These are phyloP conservation scores for Zeus faber DNA, from an alignment of 2,113 vertebrate species.

Conservation along the genomic window DNA sequence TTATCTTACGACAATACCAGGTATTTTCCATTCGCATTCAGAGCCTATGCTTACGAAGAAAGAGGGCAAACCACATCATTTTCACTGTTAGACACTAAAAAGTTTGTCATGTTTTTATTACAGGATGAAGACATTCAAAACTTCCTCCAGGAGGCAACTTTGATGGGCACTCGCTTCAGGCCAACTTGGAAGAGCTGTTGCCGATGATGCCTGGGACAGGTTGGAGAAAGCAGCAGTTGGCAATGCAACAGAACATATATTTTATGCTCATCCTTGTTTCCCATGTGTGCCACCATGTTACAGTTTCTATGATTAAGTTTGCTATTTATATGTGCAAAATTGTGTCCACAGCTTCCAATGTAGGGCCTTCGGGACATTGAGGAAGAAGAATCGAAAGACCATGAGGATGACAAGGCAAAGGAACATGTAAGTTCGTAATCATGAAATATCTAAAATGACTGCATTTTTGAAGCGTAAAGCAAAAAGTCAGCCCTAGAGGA, in stretches of 20 bases:
- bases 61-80: too few relatives aligned
- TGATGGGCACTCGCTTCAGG: slow-evolving; percentile 11
- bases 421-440: not conserved
- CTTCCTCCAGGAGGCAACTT: slow-evolving; percentile 26
- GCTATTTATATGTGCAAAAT: not conserved
- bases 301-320: not conserved
- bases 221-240: not conserved
- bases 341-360: slow-evolving; percentile 1
- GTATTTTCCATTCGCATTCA: too few relatives aligned
- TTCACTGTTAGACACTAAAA: slow-evolving; percentile 4
- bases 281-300: not conserved
- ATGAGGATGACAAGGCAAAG: not conserved
- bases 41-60: too few relatives aligned
- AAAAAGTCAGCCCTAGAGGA: slow-evolving; percentile 18
- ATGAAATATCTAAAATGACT: not conserved
- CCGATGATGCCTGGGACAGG: not conserved
- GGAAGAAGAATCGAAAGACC: too few relatives aligned
- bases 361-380: not conserved
- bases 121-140: slow-evolving; percentile 24
- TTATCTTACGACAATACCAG: too few relatives aligned
- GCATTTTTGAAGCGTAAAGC: not conserved
- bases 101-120: slow-evolving; percentile 22
- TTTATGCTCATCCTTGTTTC: not conserved
- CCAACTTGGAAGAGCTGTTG: not conserved
- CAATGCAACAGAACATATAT: not conserved